phyloP scores from a whole-genome alignment of 2,888 invertebrate species.

The Vesta saturnalis region DNA sequence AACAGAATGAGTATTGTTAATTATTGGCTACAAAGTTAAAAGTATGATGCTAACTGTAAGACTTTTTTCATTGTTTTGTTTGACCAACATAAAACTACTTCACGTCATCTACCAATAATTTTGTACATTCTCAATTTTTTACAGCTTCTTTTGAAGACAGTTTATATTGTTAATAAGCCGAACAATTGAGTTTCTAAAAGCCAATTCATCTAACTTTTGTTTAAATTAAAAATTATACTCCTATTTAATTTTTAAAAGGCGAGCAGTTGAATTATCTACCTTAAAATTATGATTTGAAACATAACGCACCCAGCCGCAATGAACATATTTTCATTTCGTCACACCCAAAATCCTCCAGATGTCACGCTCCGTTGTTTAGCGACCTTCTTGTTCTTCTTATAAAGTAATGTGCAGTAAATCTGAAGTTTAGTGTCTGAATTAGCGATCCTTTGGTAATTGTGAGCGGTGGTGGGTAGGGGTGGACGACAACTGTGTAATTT shows the following conservation, averaged over 20 bases:
- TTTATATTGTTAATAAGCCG: too few species aligned
- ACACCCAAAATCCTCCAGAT: slow-evolving; percentile 43
- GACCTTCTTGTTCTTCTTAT: slow-evolving; percentile 38
- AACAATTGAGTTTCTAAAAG: too few species aligned
- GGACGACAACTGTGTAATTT: slow-evolving; percentile 44
- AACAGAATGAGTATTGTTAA: too few species aligned
- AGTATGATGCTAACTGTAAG: too few species aligned
- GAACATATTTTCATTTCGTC: slow-evolving; percentile 43
- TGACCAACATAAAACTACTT: too few species aligned
- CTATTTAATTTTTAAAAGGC: neutral
- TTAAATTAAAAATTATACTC: too few species aligned
- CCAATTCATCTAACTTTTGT: too few species aligned
- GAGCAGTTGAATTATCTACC: slow-evolving; percentile 14
- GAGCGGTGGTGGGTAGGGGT: slow-evolving; percentile 34
- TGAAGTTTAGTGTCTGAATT: slow-evolving; percentile 40
- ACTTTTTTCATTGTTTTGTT: too few species aligned
- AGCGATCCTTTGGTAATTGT: slow-evolving; percentile 44
- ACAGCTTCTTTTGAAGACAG: too few species aligned
- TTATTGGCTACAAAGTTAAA: too few species aligned
- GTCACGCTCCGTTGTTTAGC: slow-evolving; percentile 41
- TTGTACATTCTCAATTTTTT: too few species aligned
- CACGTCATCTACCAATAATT: too few species aligned
- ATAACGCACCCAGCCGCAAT: slow-evolving; percentile 39
- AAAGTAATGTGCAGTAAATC: slow-evolving; percentile 41
- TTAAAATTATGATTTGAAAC: slow-evolving; percentile 27